These are phyloP conservation scores for Leguminivora glycinivorella DNA, from an alignment of 1,140 invertebrate genomes.

Conservation along the genomic window DNA sequence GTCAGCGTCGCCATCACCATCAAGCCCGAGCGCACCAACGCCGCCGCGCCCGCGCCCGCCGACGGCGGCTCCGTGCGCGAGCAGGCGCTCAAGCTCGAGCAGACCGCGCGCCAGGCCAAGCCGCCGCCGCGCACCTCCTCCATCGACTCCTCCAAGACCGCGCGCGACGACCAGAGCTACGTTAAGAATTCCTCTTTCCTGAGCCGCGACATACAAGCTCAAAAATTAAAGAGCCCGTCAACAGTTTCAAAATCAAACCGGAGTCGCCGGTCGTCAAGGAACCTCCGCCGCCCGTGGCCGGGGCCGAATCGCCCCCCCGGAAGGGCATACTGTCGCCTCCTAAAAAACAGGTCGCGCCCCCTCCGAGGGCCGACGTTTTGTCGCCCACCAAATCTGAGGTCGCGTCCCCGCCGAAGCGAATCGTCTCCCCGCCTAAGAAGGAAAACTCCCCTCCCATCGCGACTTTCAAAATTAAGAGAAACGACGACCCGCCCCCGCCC, in stretches of 20 bases:
- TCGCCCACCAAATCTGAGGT: slow-evolving; percentile 12
- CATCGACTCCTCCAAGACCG: slow-evolving; percentile 3
- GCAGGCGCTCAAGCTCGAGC: slow-evolving; percentile 28
- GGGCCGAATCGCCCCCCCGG: slow-evolving; percentile 37
- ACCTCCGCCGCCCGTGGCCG: slow-evolving; percentile 33
- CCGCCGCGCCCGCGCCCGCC: no score
- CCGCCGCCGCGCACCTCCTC: slow-evolving; percentile 25
- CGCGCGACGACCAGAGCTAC: slow-evolving; percentile 41
- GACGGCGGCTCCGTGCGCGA: background rate
- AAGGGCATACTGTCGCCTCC: slow-evolving; percentile 35
- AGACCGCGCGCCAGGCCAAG: background rate
- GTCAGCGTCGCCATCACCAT: slow-evolving; percentile 34
- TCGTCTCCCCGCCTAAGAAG: slow-evolving; percentile 32
- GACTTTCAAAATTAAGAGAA: slow-evolving; percentile 37
- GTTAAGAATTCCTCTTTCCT: slow-evolving; percentile 60
- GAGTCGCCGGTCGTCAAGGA: slow-evolving; percentile 25
- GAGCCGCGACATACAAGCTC: slow-evolving; percentile 58
- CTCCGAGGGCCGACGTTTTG: slow-evolving; percentile 21
- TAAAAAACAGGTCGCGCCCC: background rate
- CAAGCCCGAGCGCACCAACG: slow-evolving; percentile 29
- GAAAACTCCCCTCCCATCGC: slow-evolving; percentile 37
- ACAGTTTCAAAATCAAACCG: slow-evolving; percentile 23
- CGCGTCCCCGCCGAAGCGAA: slow-evolving; percentile 22
- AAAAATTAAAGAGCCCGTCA: slow-evolving; percentile 44
- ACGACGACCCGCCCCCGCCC: slow-evolving; percentile 40